Conservation (phyloP, 1,140 invertebrate species). For the Ditylenchus dipsaci region DNA sequence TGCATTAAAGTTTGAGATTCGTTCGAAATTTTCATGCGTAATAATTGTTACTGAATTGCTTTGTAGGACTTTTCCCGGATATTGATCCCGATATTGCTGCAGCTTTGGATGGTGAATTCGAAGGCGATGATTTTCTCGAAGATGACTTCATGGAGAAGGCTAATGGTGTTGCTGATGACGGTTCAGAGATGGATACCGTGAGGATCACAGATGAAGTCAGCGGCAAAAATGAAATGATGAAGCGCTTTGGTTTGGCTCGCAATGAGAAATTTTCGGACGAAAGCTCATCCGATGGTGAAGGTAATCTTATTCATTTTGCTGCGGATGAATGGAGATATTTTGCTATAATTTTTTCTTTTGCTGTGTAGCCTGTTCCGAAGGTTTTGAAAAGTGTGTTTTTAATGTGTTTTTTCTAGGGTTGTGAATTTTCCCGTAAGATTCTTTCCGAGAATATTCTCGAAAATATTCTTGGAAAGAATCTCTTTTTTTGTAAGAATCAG, state of each 20-base stretch:
- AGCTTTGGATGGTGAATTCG: conserved; percentile 70
- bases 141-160: conserved; percentile 32
- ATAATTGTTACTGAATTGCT: conserved; percentile 52
- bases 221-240: conserved; percentile 34
- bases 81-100: conserved; percentile 87
- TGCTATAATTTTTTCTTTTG: not conserved
- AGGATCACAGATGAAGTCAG: conserved; percentile 19
- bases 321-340: conserved; percentile 8
- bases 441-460: too few relatives aligned
- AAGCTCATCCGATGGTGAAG: conserved; percentile 52
- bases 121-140: conserved; percentile 67
- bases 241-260: conserved; percentile 31
- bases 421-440: too few relatives aligned
- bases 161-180: conserved; percentile 17
- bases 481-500: too few relatives aligned
- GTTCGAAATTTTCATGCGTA: too few relatives aligned
- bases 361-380: too few relatives aligned
- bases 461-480: too few relatives aligned
- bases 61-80: conserved; percentile 70
- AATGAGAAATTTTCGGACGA: conserved; percentile 27
- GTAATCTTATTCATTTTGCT: conserved; percentile 42
- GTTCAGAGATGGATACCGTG: conserved; percentile 4
- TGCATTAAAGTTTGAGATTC: too few relatives aligned
- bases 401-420: too few relatives aligned
- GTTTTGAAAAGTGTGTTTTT: too few relatives aligned